Base-by-base conservation (phyloP, 2,113 vertebrate genomes). In the Phylloscopus trochiloides region DNA sequence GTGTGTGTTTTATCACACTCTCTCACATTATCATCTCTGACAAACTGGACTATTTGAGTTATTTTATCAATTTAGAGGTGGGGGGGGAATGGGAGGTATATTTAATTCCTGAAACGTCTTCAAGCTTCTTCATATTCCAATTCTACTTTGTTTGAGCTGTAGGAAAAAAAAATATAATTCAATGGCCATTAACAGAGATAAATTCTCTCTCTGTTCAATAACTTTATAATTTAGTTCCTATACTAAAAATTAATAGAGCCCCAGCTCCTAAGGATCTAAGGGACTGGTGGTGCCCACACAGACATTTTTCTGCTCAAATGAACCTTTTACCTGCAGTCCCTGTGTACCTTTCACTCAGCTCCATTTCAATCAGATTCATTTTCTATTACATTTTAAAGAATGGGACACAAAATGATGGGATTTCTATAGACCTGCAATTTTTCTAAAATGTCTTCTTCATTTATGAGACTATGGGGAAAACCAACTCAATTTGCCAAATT, bases 391-490 rank as follows among this genome's bases (percentile, higher is more conserved):
- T 92, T 89, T 90, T 68, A 85, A 89, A 97, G 97, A 97, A 97
- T 74, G 88, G 90, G 88, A 72, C 32, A 66, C 54, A 92, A 96
- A 97, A 95, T 92, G 92, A 94, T 77, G 92, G 75, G 51, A 93
- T 97, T 96, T 96, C 91, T 96, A 76, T 88, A 88, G 94, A 73
- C 47, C 38, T 1, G 14, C 78, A 73, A 87, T 95, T 97, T 95
- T 95, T 67, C 93, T 96, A 76, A 97, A 97, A 97, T 72, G 59
- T 78, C 85, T 93, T 96, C 96, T 97, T 97, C 90, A 97, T 96
- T 95, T 86, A 67, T 34, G 59, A 75, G 96, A 40, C 96, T 81
- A 16, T 67, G 40, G 96, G 92, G 94, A 97, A 97, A 97, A 96
- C 70, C 75, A 95, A 94, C 77, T 97, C 95, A 96, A 93, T 97